Evolutionary conservation across 2,113 vertebrate genomes (phyloP), one percentile per base, ranked within the genome.

Genomic region (Pavo muticus): DNA sequence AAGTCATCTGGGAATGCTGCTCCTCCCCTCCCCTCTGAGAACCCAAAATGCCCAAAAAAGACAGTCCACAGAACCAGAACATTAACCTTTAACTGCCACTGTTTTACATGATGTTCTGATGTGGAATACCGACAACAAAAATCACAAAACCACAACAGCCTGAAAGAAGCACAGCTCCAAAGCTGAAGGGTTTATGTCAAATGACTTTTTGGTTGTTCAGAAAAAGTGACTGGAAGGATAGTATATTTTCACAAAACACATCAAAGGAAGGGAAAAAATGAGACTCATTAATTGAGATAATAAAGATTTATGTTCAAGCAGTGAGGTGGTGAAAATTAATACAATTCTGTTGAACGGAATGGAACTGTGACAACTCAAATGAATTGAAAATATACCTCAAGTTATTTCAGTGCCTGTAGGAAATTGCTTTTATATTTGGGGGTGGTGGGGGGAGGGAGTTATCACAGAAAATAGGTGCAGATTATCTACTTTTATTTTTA

Each of bases 271-370:
- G 29, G 29, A 65, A 93, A 87, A 52, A 94, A 78, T 75, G 29
- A 75, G 87, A 71, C 25, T 87, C 47, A 88, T 91, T 95, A 95
- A 96, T 76, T 91, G 61, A 89, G 27, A 30, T 74, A 93, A 91
- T 87, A 89, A 94, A 88, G 88, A 92, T 91, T 93, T 88, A 92
- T 93, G 74, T 90, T 88, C 52, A 84, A 52, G 73, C 84, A 81
- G 47, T 61, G 84, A 92, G n/a, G 65, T 75, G 86, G 50, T 72
- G 87, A 95, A 94, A 96, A 95, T 82, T 93, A 90, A 87, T 84
- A 79, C 16, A 18, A 44, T 39, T 84, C 65, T 65, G 35, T 20
- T 69, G 61, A 87, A 81, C 1, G 6, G 39, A 91, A 91, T 0
- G 0, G 27, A 87, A 93, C 39, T 75, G 57, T 84, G 65, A 87